These are phyloP conservation scores for Halictus quadricinctus DNA, from an alignment of 2,888 invertebrate genomes.

Conservation along the genomic window DNA sequence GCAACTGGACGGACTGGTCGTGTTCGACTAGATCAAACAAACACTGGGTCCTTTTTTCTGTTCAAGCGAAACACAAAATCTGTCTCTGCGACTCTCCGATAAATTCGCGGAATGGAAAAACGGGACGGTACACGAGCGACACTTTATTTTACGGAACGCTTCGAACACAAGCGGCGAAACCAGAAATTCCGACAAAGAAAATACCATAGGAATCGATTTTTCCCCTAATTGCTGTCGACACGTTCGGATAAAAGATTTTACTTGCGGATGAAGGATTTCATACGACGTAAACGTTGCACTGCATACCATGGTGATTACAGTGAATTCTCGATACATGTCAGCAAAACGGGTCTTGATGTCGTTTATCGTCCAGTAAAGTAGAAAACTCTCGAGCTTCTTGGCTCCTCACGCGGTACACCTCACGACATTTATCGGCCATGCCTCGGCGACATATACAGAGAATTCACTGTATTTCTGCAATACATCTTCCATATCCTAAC, in stretches of 20 bases:
- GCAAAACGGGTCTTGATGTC: no score
- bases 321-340: no score
- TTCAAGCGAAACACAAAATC: neutral
- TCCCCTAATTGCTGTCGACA: neutral
- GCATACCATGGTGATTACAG: no score
- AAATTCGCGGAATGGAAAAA: neutral
- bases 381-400: no score
- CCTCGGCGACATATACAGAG: no score
- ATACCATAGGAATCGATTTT: neutral
- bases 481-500: neutral
- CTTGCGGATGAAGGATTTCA: no score
- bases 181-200: neutral
- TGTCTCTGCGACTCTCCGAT: neutral
- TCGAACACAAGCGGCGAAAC: neutral
- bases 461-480: neutral
- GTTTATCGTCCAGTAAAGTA: no score
- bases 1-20: neutral
- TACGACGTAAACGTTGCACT: no score
- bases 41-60: neutral
- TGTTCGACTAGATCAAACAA: neutral
- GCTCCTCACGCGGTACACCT: no score
- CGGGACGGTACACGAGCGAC: neutral
- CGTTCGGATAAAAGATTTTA: neutral
- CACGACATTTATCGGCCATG: no score
- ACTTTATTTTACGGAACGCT: neutral